phyloP scores from a whole-genome alignment of 1,140 invertebrate species.

The Apis cerana region DNA sequence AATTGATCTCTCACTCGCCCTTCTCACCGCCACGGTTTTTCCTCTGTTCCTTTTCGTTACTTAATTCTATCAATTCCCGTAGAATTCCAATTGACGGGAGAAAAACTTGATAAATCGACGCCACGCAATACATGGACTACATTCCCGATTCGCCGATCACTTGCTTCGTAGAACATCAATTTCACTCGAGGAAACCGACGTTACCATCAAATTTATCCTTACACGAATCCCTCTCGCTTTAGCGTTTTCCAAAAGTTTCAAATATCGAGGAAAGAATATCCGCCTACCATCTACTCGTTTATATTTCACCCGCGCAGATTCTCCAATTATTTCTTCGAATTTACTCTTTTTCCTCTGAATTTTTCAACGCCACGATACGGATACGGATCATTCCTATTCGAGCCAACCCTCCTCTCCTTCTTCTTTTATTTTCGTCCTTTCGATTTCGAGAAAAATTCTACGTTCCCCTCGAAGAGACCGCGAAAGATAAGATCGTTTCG shows the following conservation, averaged over 20 bases:
- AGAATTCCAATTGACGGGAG: conserved; percentile 28
- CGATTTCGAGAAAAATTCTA: conserved; percentile 31
- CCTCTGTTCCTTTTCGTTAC: not conserved
- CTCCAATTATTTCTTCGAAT: not conserved
- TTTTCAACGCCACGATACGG: not conserved
- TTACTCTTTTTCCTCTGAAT: not conserved
- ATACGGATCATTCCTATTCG: not conserved
- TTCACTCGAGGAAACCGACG: not conserved
- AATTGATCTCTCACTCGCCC: conserved; percentile 11
- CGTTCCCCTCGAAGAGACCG: not conserved
- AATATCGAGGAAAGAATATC: not conserved
- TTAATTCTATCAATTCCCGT: conserved; percentile 23
- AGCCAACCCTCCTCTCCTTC: not conserved
- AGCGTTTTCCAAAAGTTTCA: not conserved
- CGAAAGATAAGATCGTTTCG: conserved; percentile 8
- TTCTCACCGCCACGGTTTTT: not conserved
- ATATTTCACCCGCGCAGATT: not conserved
- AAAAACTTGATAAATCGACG: conserved; percentile 27
- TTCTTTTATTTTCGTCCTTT: not conserved
- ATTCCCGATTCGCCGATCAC: not conserved
- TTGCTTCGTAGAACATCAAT: not conserved
- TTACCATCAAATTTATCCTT: not conserved
- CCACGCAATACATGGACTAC: not conserved
- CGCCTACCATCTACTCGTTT: not conserved
- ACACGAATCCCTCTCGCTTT: too few species aligned